Evolutionary conservation across 2,113 vertebrate genomes (phyloP).

Genomic region (Orcinus orca): DNA sequence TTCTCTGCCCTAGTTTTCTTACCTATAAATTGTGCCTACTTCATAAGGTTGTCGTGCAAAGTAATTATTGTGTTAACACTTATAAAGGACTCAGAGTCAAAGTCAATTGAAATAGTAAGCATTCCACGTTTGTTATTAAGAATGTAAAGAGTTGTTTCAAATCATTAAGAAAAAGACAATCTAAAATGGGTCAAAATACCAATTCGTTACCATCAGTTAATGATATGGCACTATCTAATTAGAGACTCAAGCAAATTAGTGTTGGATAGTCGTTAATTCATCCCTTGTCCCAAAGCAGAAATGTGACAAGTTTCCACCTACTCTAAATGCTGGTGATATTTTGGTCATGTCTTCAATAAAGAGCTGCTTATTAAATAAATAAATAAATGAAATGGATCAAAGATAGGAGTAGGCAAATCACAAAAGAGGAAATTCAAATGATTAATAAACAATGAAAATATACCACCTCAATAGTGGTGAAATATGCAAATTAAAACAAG

Average conservation of each 20-base stretch:
- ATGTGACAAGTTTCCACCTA: neutral
- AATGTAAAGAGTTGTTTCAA: neutral
- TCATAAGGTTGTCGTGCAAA: neutral
- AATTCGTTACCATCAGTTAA: neutral
- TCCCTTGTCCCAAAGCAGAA: neutral
- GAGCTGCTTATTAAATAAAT: neutral
- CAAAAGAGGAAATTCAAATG: neutral
- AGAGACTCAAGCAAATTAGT: neutral
- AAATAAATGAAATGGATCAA: neutral
- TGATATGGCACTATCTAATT: neutral
- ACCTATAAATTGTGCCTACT: neutral
- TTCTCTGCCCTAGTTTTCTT: neutral
- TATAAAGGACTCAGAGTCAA: neutral
- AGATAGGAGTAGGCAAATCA: neutral
- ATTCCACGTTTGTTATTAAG: neutral
- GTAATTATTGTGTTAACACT: neutral
- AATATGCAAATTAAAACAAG: neutral
- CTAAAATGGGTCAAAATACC: neutral
- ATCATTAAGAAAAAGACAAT: neutral
- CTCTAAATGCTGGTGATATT: neutral
- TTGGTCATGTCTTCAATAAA: neutral
- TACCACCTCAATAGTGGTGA: neutral
- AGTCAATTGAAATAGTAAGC: neutral
- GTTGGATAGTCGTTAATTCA: neutral
- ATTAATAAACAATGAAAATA: neutral